phyloP scores from a whole-genome alignment of 2,113 vertebrate species.

The Tinamus guttatus region DNA sequence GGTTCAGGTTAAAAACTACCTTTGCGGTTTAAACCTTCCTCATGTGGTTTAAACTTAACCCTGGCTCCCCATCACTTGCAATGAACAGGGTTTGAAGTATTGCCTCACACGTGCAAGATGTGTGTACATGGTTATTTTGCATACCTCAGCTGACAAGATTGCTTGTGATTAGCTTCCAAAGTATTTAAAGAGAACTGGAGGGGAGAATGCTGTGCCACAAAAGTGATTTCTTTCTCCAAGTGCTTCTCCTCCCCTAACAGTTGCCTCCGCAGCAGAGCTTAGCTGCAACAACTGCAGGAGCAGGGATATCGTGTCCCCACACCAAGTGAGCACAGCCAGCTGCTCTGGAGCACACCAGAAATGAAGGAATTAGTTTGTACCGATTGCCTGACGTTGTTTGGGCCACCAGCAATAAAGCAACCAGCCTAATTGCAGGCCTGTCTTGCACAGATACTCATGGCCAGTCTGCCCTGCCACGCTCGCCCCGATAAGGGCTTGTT shows the following conservation, averaged over 20 bases:
- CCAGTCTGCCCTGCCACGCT: neutral
- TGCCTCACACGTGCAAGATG: neutral
- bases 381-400: slow-evolving; percentile 19
- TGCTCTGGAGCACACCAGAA: neutral
- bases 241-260: neutral
- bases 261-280: neutral
- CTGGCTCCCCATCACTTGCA: slow-evolving; percentile 10
- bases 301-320: neutral
- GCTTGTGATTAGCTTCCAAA: neutral
- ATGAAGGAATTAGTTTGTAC: slow-evolving; percentile 17
- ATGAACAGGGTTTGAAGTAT: slow-evolving; percentile 37
- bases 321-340: neutral
- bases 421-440: neutral
- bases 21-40: neutral
- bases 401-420: neutral
- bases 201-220: neutral
- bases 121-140: neutral
- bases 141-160: neutral
- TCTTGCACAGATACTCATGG: neutral
- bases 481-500: rapidly evolving
- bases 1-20: neutral
- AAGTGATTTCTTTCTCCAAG: neutral
- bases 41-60: neutral
- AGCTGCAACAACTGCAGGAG: neutral
- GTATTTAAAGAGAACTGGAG: slow-evolving; percentile 4